Conservation (phyloP, 2,888 invertebrate genomes). For the Tholera decimalis region DNA sequence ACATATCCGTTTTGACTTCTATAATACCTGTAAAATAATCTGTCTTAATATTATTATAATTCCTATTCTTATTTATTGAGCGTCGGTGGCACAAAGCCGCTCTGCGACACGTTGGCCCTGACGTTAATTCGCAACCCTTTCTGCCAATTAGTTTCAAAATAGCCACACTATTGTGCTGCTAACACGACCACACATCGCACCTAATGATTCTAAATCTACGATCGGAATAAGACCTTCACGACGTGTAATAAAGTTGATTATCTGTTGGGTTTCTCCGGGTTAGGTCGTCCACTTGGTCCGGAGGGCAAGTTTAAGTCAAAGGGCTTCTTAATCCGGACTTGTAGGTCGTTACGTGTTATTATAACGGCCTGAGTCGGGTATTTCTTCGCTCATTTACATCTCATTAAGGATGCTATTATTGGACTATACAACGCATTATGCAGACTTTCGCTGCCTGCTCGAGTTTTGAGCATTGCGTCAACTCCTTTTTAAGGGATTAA, state of each 20-base stretch:
- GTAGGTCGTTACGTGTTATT: slow-evolving; percentile 92
- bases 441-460: slow-evolving; percentile 68
- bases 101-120: slow-evolving; percentile 83
- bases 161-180: slow-evolving; percentile 89
- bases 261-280: slow-evolving; percentile 56
- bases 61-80: slow-evolving; percentile 76
- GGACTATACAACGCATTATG: slow-evolving; percentile 79
- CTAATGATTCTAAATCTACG: slow-evolving; percentile 72
- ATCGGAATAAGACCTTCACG: slow-evolving; percentile 68
- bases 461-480: slow-evolving; percentile 64
- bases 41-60: slow-evolving; percentile 70
- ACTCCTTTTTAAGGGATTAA: slow-evolving; percentile 59
- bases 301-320: slow-evolving; percentile 89
- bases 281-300: slow-evolving; percentile 81
- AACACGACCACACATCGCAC: slow-evolving; percentile 85
- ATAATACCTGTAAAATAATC: slow-evolving; percentile 56
- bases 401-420: slow-evolving; percentile 90
- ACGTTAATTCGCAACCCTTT: slow-evolving; percentile 91
- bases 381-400: slow-evolving; percentile 91
- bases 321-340: slow-evolving; percentile 92
- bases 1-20: slow-evolving; percentile 29
- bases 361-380: slow-evolving; percentile 89
- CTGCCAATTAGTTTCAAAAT: slow-evolving; percentile 91
- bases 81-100: slow-evolving; percentile 82
- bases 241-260: slow-evolving; percentile 67